Evolutionary conservation across 2,888 invertebrate genomes (phyloP).

Genomic region (Chrysodeixis includens): DNA sequence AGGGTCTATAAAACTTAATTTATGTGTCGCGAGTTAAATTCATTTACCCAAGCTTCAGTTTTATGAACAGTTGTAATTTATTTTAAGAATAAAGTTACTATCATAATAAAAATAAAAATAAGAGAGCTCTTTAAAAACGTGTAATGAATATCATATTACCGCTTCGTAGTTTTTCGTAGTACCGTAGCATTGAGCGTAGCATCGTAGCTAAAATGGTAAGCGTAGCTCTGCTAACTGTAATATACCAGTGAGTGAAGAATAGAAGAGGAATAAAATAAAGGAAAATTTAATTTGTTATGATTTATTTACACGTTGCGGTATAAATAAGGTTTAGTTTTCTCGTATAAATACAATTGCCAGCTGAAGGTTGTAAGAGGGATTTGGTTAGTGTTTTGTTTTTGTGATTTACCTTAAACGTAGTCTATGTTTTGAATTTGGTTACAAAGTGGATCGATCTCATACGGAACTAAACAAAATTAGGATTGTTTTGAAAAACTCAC

Average conservation of each 20-base stretch:
- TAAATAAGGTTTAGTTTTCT: neutral
- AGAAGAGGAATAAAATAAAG: neutral
- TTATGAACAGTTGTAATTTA: neutral
- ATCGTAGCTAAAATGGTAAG: slow-evolving; percentile 31
- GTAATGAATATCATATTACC: neutral
- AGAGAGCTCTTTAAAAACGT: neutral
- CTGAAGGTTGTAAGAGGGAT: neutral
- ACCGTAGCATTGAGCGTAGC: slow-evolving; percentile 33
- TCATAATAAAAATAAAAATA: neutral
- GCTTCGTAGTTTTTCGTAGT: slow-evolving; percentile 37
- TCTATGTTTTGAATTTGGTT: too few relatives aligned
- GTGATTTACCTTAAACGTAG: too few relatives aligned
- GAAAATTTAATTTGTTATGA: neutral
- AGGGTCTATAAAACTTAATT: too few relatives aligned
- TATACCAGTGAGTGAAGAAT: slow-evolving; percentile 5
- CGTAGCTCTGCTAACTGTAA: slow-evolving; percentile 20
- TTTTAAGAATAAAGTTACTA: neutral
- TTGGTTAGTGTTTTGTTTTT: neutral
- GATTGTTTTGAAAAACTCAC: too few relatives aligned
- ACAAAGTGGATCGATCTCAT: too few relatives aligned
- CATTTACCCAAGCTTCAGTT: neutral
- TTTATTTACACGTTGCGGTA: neutral
- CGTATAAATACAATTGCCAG: neutral
- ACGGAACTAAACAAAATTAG: too few relatives aligned
- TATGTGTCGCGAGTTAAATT: too few relatives aligned